Evolutionary conservation across 2,113 vertebrate species (phyloP).

Genomic region (Glaucidium brasilianum): DNA sequence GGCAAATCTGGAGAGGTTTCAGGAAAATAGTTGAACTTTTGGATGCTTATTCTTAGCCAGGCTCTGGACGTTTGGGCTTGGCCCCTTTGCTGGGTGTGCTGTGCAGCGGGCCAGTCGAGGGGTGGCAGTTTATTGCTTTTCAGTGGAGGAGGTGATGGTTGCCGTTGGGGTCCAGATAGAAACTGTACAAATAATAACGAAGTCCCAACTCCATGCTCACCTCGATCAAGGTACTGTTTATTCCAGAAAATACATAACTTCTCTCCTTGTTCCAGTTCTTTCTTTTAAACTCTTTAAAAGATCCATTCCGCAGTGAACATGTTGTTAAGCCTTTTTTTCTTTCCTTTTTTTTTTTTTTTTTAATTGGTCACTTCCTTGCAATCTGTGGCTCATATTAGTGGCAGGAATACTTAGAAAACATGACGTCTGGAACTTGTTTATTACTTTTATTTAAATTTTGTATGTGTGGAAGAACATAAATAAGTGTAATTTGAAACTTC

Average conservation of each 20-base stretch:
- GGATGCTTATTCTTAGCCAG: background rate
- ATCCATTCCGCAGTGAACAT: background rate
- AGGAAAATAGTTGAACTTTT: background rate
- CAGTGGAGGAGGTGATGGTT: background rate
- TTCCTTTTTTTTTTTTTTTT: background rate
- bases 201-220: background rate
- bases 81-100: background rate
- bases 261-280: background rate
- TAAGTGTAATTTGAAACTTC: background rate
- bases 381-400: fast-evolving
- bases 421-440: background rate
- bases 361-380: background rate
- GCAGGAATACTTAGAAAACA: background rate
- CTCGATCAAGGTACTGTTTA: background rate
- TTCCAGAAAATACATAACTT: background rate
- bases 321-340: background rate
- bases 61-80: background rate
- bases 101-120: background rate
- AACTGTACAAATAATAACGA: background rate
- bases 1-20: background rate
- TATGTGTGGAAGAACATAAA: background rate
- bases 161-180: background rate
- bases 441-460: background rate
- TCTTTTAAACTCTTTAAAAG: background rate
- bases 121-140: background rate